phyloP scores from a whole-genome alignment of 2,113 vertebrate species.

The Dipodomys spectabilis region DNA sequence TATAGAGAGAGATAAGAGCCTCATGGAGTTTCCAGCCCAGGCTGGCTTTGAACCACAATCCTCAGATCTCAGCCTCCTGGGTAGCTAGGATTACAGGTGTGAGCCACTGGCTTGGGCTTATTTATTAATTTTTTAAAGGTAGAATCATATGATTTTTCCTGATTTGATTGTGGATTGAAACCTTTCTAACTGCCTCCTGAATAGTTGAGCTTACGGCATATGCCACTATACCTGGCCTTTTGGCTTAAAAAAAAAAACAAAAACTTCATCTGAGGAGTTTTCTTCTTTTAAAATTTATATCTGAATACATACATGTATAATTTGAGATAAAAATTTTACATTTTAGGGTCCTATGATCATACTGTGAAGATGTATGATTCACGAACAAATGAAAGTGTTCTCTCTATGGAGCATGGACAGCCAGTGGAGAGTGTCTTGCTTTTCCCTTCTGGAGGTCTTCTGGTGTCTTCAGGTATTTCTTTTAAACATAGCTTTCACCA shows the following conservation, averaged over 20 bases:
- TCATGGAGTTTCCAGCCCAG: no score
- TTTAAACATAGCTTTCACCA: constrained; percentile 37
- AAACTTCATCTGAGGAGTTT: neutral
- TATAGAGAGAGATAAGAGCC: no score
- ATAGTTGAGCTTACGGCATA: no score
- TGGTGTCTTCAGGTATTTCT: constrained; percentile 94
- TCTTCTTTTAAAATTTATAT: constrained; percentile 18
- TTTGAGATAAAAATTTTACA: neutral
- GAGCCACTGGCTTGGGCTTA: no score
- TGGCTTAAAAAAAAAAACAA: neutral
- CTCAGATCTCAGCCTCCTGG: no score
- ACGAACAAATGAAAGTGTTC: constrained; percentile 90
- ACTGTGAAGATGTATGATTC: constrained; percentile 96
- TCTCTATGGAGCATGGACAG: constrained; percentile 95
- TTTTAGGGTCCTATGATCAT: constrained; percentile 97
- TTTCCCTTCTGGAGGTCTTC: constrained; percentile 95
- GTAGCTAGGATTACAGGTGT: no score
- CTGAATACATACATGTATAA: neutral
- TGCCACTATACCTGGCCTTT: no score
- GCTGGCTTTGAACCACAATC: no score
- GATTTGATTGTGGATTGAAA: no score
- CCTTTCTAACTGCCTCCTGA: neutral
- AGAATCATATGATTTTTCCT: no score
- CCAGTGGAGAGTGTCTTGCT: constrained; percentile 98
- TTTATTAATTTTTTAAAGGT: no score